Percentiles rank a stretch among this genome's conserved stretches.
phyloP scores from a whole-genome alignment of 2,888 invertebrate species.

The Myathropa florea region DNA sequence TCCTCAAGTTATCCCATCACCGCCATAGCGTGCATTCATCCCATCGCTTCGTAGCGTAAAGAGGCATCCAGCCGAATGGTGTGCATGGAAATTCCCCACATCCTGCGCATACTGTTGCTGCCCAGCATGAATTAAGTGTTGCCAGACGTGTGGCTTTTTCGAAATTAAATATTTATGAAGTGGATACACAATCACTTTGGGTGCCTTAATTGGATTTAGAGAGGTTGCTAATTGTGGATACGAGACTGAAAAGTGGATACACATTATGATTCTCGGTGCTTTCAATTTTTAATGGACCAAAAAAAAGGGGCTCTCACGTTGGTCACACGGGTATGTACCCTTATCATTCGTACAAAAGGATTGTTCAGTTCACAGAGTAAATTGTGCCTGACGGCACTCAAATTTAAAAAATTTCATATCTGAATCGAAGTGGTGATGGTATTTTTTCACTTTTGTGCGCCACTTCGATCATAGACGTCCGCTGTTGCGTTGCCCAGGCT shows the following conservation, averaged over 20 bases:
- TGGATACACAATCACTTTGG: not conserved
- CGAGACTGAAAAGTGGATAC: not conserved
- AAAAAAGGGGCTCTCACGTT: not conserved
- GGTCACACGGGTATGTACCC: too few relatives aligned
- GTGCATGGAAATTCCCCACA: constrained; percentile 19
- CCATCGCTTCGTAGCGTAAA: not conserved
- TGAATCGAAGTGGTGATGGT: too few relatives aligned
- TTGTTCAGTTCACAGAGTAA: too few relatives aligned
- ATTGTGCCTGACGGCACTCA: too few relatives aligned
- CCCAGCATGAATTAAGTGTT: not conserved
- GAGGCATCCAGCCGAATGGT: not conserved
- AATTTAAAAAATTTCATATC: too few relatives aligned
- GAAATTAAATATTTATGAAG: not conserved
- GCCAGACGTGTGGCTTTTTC: constrained; percentile 10
- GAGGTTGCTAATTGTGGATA: not conserved
- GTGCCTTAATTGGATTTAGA: not conserved
- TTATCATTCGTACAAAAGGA: too few relatives aligned
- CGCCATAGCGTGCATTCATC: not conserved
- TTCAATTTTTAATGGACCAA: too few relatives aligned
- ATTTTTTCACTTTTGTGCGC: too few relatives aligned
- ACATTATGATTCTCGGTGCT: not conserved
- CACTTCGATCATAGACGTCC: too few relatives aligned
- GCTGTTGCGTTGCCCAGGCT: too few relatives aligned
- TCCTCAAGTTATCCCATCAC: constrained; percentile 14
- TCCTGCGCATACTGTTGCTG: not conserved